Percentiles rank a stretch among this genome's conserved stretches.
Conservation (phyloP, 2,888 invertebrate genomes). For the Danaus chrysippus region DNA sequence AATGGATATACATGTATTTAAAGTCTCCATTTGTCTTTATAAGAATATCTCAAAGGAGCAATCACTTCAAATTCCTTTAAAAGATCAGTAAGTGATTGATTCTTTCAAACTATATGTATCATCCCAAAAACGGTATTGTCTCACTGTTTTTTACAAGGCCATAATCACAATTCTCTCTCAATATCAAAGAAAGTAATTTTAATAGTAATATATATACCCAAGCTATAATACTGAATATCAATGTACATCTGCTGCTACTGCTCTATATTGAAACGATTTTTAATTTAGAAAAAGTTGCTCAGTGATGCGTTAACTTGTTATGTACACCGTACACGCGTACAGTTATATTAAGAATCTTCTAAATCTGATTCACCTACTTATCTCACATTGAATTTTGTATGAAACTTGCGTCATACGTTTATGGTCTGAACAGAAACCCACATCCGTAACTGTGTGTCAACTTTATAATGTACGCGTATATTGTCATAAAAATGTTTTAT, state of each 20-base stretch:
- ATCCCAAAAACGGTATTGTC: no score
- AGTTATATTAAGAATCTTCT: constrained; percentile 10
- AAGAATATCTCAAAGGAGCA: no score
- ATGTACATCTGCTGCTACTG: background rate
- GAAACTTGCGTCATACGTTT: constrained; percentile 35
- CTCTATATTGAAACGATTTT: background rate
- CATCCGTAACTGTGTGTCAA: constrained; percentile 33
- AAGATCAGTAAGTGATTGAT: no score
- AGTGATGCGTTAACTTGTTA: background rate
- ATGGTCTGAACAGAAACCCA: constrained; percentile 37
- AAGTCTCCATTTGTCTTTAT: no score
- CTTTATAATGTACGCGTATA: background rate
- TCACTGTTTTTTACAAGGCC: no score
- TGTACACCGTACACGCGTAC: background rate
- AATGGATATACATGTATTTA: no score
- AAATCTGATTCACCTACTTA: constrained; percentile 14
- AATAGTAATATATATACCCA: background rate
- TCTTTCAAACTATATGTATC: no score
- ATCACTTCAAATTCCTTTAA: no score
- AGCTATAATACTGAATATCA: background rate
- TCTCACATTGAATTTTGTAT: constrained; percentile 31
- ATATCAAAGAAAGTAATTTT: no score
- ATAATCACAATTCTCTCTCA: no score
- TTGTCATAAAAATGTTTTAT: background rate
- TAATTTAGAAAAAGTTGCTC: background rate